Percentiles rank a stretch among this genome's conserved stretches.
These are phyloP conservation scores for Girardia tigrina DNA, from an alignment of 2,888 invertebrate species.

Conservation along the genomic window DNA sequence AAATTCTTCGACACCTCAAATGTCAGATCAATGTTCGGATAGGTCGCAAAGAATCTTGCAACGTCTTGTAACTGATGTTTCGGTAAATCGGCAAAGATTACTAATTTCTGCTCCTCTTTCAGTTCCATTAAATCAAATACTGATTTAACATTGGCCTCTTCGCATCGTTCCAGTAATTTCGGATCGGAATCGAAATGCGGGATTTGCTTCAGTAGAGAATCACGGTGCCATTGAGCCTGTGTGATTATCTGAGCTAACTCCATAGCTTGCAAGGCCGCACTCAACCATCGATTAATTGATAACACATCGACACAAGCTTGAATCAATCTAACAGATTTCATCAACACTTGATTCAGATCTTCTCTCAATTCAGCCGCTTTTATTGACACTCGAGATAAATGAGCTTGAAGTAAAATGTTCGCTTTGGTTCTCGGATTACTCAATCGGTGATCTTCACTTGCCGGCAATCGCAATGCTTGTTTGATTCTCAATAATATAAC, in stretches of 20 bases:
- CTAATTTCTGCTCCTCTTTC: conserved; percentile 71
- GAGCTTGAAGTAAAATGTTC: conserved; percentile 82
- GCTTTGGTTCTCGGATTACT: conserved; percentile 91
- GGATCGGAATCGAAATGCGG: conserved; percentile 75
- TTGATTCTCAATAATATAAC: conserved; percentile 60
- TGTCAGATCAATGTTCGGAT: conserved; percentile 88
- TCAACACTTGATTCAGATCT: conserved; percentile 76
- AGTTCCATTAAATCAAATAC: conserved; percentile 89
- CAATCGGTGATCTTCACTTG: conserved; percentile 60
- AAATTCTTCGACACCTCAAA: conserved; percentile 76
- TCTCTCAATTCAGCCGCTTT: conserved; percentile 80
- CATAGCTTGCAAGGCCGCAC: conserved; percentile 96
- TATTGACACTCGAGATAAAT: conserved; percentile 77
- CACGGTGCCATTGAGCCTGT: conserved; percentile 98
- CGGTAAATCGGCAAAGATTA: conserved; percentile 57
- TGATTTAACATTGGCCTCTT: conserved; percentile 62
- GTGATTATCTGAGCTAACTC: conserved; percentile 98
- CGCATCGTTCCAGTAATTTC: conserved; percentile 69
- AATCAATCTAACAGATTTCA: conserved; percentile 51
- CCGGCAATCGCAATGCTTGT: conserved; percentile 55
- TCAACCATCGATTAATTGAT: conserved; percentile 88
- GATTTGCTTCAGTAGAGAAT: conserved; percentile 84
- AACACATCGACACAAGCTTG: conserved; percentile 77
- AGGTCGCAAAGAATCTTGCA: conserved; percentile 91
- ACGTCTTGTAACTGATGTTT: conserved; percentile 89